Base-by-base conservation (phyloP, 2,888 invertebrate species). In the Ophioninae sp. region DNA sequence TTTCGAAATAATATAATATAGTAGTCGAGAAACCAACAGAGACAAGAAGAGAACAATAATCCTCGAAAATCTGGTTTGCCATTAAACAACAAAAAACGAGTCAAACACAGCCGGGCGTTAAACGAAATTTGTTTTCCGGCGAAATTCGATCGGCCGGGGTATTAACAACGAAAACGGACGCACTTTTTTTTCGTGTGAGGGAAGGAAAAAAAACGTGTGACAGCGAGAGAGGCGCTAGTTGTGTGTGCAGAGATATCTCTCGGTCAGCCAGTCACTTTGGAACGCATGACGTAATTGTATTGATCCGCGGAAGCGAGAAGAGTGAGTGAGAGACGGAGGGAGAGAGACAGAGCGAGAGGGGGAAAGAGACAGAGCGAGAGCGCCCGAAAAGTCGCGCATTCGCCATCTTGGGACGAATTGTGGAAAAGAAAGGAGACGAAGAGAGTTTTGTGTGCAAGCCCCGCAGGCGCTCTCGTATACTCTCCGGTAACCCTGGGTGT, bases 371-470 rank as follows among this genome's bases (percentile, higher is more conserved):
- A 68, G 77, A 88, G 89, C 91, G 79, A 61, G 78, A 73, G 79
- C 65, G 79, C 30, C 91, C 91, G 92, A 92, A 91, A 77, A 91
- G 91, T 91, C 92, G 92, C 91, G 91, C 90, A 92, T 92, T 93
- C 93, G 93, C 93, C 93, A 93, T 93, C 93, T 93, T 93, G 93
- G 90, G 90, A 92, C 91, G 91, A 92, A 92, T 93, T 91, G 93
- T 91, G 92, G 91, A 91, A 90, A 91, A 91, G 90, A 88, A 89
- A 88, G 91, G 81, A 75, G 76, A 70, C 76, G 72, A 74, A 78
- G 68, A 74, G 79, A 79, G 76, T 83, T 85, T 86, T 84, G 87
- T 85, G 85, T 81, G 87, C 81, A 73, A 69, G 68, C 77, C 79
- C 82, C 85, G 81, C 84, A 85, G 81, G 85, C 84, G 85, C 85